Conservation (phyloP, 2,113 vertebrate species). For the Neomonachus schauinslandi region DNA sequence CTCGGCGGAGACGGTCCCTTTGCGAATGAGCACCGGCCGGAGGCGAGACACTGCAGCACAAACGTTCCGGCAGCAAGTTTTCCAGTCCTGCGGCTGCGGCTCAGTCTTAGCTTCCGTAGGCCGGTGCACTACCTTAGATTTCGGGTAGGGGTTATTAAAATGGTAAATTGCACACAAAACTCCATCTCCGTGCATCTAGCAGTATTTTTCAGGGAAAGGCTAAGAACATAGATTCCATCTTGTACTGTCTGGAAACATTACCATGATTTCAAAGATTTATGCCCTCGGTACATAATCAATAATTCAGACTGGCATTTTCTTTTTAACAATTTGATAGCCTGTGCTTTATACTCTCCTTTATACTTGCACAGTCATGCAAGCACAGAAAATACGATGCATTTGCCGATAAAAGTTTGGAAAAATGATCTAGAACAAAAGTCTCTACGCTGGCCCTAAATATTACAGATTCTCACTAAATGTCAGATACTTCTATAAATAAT, state of each 20-base stretch:
- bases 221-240: neutral
- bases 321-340: neutral
- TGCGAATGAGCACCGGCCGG: constrained; percentile 45
- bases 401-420: neutral
- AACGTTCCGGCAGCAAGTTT: constrained; percentile 70
- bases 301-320: constrained; percentile 28
- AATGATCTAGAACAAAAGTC: neutral
- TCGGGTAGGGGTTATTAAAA: neutral
- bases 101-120: neutral
- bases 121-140: neutral
- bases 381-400: constrained; percentile 24
- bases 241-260: constrained; percentile 8
- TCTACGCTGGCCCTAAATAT: neutral
- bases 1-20: constrained; percentile 24
- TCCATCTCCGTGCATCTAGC: neutral
- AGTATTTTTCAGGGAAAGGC: constrained; percentile 21
- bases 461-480: constrained; percentile 27
- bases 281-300: neutral
- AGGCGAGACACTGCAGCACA: constrained; percentile 32
- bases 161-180: neutral
- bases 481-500: constrained; percentile 45
- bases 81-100: neutral
- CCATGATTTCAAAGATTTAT: constrained; percentile 22
- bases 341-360: constrained; percentile 12
- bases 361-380: constrained; percentile 18